phyloP scores from a whole-genome alignment of 2,113 vertebrate genomes.

The Rafetus swinhoei region DNA sequence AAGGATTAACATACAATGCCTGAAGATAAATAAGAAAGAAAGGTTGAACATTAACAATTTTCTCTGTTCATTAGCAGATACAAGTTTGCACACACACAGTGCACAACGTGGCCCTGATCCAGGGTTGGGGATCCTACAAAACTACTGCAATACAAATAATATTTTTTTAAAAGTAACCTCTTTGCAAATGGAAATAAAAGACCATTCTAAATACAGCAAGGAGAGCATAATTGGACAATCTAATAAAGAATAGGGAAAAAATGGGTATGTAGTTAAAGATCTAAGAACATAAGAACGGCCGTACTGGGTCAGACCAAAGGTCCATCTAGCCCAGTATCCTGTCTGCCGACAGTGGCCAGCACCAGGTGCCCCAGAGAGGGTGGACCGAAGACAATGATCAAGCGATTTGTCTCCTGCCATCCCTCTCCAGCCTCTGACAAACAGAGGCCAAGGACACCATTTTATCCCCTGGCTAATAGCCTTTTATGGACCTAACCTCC shows the following conservation, averaged over 20 bases:
- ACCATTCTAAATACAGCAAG: neutral
- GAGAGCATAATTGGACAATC: neutral
- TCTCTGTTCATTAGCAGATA: neutral
- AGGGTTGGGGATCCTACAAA: neutral
- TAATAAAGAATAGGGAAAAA: neutral
- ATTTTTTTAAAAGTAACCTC: neutral
- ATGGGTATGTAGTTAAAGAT: neutral
- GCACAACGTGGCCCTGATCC: neutral
- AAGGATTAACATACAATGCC: slow-evolving; percentile 92
- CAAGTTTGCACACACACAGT: neutral
- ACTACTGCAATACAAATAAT: neutral
- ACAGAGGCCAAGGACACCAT: no score
- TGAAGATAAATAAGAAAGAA: slow-evolving; percentile 56
- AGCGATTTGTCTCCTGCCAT: no score
- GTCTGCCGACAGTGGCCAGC: no score
- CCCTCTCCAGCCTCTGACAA: no score
- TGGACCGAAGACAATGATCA: no score
- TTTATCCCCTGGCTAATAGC: no score
- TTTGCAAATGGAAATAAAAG: neutral
- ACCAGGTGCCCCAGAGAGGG: no score
- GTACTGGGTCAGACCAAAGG: no score
- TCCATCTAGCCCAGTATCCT: no score
- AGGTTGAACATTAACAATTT: neutral
- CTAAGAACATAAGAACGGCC: no score
- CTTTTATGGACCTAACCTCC: no score